These are phyloP conservation scores for Amblyopsis rosae DNA, from an alignment of 2,113 vertebrate genomes.

Conservation along the genomic window DNA sequence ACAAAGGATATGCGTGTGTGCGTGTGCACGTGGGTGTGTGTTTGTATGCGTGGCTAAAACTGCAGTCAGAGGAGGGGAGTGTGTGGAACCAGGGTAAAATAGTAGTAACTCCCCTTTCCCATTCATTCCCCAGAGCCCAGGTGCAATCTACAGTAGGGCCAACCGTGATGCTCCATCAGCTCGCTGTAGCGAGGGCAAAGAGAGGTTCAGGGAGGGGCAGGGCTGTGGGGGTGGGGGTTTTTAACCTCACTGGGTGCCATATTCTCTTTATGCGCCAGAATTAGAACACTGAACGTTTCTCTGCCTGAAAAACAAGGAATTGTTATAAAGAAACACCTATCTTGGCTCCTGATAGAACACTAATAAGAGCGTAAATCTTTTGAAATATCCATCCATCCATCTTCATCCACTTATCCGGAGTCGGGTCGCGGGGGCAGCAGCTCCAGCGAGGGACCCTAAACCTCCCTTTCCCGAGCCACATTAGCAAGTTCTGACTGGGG, in stretches of 20 bases:
- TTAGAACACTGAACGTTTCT: conserved; percentile 55
- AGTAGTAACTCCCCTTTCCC: not conserved
- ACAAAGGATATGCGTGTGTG: conserved; percentile 17
- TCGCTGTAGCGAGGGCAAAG: conserved; percentile 41
- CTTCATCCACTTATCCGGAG: no score
- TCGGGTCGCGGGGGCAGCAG: no score
- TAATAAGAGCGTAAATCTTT: no score
- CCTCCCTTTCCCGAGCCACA: no score
- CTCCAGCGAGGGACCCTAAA: no score
- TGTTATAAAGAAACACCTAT: no score
- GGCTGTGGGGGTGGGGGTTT: conserved; percentile 18
- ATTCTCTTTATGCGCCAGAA: conserved; percentile 15
- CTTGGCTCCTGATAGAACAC: no score
- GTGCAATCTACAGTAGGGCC: conserved; percentile 64
- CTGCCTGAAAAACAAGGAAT: no score
- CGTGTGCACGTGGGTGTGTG: no score
- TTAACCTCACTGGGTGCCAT: conserved; percentile 60
- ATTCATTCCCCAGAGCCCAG: conserved; percentile 35
- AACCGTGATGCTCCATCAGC: conserved; percentile 71
- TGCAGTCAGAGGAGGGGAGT: not conserved
- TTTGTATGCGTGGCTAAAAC: not conserved
- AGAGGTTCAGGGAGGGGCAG: conserved; percentile 47
- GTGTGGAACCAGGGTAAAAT: not conserved
- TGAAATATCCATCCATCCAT: no score
- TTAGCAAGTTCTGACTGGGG: no score